These are phyloP conservation scores for Halocynthia roretzi DNA, from an alignment of 23 tunicate species.

Conservation along the genomic window DNA sequence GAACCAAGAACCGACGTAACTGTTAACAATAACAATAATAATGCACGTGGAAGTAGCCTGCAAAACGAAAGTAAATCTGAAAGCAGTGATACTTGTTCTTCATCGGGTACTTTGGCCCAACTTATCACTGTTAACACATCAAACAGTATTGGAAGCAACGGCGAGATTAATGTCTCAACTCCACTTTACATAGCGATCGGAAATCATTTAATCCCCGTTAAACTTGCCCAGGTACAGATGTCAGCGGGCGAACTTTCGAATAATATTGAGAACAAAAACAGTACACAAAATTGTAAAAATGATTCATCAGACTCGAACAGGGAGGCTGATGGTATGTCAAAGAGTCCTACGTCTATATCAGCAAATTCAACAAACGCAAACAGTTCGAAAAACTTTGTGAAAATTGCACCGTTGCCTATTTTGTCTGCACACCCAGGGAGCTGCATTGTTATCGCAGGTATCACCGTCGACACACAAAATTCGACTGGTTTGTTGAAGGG, in stretches of 20 bases:
- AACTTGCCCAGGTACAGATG: conserved; percentile 60
- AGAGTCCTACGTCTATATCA: too few species aligned
- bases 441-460: conserved; percentile 83
- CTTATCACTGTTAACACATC: conserved; percentile 56
- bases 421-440: conserved; percentile 51
- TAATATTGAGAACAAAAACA: neutral
- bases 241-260: conserved; percentile 3
- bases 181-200: conserved; percentile 60
- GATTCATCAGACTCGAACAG: too few species aligned
- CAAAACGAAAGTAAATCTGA: too few species aligned
- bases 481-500: neutral
- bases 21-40: too few species aligned
- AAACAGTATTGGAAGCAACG: neutral
- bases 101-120: conserved; percentile 52
- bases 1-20: too few species aligned
- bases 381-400: conserved; percentile 37
- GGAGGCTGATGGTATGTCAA: too few species aligned
- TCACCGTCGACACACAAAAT: conserved; percentile 13
- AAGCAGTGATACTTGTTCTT: too few species aligned
- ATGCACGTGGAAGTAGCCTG: too few species aligned
- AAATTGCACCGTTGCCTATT: conserved; percentile 75
- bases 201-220: conserved; percentile 68
- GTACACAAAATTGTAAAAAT: too few species aligned
- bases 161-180: conserved; percentile 2
- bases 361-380: neutral